Percentiles rank a stretch among this genome's conserved stretches.
phyloP scores from a whole-genome alignment of 2,797 vertebrate species.

The Pipistrellus pygmaeus region DNA sequence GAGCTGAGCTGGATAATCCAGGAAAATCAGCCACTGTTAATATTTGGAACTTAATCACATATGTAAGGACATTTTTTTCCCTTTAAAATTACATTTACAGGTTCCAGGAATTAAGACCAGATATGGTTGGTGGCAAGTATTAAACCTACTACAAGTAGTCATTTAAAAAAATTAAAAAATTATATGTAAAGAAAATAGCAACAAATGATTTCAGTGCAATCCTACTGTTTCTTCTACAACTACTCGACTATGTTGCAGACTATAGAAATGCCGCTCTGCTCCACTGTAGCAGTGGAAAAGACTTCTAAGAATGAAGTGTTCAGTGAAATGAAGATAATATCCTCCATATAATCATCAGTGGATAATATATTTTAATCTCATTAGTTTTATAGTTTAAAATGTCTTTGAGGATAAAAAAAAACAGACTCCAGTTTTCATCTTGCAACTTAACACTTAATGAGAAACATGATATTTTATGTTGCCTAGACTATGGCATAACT shows the following conservation, averaged over 20 bases:
- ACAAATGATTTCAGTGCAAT: neutral
- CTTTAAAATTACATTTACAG: neutral
- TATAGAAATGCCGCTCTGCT: neutral
- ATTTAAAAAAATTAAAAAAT: neutral
- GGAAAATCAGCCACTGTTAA: neutral
- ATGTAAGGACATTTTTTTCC: neutral
- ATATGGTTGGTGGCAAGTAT: neutral
- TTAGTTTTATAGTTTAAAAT: conserved; percentile 5
- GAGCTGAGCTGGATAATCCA: neutral
- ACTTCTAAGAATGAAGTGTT: neutral
- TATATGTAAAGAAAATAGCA: neutral
- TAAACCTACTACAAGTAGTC: neutral
- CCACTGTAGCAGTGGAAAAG: neutral
- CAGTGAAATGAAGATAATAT: neutral
- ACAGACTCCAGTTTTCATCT: neutral
- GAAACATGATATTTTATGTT: neutral
- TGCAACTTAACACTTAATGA: neutral
- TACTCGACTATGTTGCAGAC: neutral
- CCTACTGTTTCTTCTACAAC: neutral
- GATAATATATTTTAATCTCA: neutral
- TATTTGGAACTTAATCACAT: neutral
- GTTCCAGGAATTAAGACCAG: neutral
- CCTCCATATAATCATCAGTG: neutral
- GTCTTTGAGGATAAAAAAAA: conserved; percentile 12
- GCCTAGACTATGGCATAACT: neutral